Evolutionary conservation across 2,888 invertebrate genomes (phyloP).

Genomic region (Tricholauxania praeusta): DNA sequence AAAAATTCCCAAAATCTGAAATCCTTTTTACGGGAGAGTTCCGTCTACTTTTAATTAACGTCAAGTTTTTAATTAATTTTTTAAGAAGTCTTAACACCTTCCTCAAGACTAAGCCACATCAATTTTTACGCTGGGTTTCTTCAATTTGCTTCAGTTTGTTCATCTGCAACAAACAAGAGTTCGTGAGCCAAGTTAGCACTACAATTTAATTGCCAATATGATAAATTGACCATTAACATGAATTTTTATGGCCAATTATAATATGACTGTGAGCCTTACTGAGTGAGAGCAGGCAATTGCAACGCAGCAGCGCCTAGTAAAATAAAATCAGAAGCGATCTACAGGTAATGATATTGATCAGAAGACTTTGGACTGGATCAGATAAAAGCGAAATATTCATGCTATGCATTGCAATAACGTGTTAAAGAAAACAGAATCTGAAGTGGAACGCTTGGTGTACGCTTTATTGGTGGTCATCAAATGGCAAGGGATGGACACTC

Average conservation of each 20-base stretch:
- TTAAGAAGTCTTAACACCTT: too few relatives aligned
- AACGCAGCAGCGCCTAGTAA: background rate
- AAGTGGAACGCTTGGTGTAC: too few relatives aligned
- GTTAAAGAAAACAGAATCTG: background rate
- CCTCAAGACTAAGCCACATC: too few relatives aligned
- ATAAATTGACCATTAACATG: constrained; percentile 66
- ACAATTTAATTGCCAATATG: constrained; percentile 64
- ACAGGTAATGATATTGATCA: constrained; percentile 21
- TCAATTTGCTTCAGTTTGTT: too few relatives aligned
- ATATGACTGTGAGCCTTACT: constrained; percentile 35
- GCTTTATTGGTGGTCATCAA: background rate
- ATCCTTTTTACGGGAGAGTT: too few relatives aligned
- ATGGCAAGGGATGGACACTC: background rate
- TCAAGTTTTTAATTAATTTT: too few relatives aligned
- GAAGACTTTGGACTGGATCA: constrained; percentile 10
- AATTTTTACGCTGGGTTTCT: too few relatives aligned
- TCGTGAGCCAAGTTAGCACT: constrained; percentile 59
- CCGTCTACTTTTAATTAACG: too few relatives aligned
- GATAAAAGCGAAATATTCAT: background rate
- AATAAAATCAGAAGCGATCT: background rate
- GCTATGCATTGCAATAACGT: background rate
- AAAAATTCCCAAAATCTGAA: too few relatives aligned
- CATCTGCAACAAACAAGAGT: constrained; percentile 50
- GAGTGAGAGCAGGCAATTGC: background rate
- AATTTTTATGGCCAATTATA: constrained; percentile 65